Percentiles rank a stretch among this genome's conserved stretches.
Conservation (phyloP, 2,797 vertebrate species). For the Euthynnus affinis region DNA sequence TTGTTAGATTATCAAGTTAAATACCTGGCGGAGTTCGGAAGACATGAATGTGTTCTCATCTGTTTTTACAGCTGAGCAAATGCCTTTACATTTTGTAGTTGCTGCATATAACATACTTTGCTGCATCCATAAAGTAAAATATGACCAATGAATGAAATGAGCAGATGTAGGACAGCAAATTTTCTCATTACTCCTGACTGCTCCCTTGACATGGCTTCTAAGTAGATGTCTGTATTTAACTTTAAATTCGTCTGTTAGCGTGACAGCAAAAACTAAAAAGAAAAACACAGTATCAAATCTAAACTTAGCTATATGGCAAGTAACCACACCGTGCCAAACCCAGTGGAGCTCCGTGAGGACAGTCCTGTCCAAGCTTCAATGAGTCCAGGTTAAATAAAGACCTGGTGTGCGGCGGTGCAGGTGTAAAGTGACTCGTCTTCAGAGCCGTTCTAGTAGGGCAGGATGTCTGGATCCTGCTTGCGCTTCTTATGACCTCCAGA, state of each 20-base stretch:
- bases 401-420: not conserved
- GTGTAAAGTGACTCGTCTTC: not conserved
- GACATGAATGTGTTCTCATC: constrained; percentile 31
- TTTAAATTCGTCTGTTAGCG: not conserved
- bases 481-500: constrained; percentile 71
- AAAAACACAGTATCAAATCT: not conserved
- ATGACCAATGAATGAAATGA: not conserved
- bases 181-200: not conserved
- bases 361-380: not conserved
- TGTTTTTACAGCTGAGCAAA: not conserved
- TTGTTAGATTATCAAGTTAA: constrained; percentile 39
- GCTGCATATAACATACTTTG: not conserved
- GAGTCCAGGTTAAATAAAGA: not conserved
- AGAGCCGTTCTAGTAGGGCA: constrained; percentile 66
- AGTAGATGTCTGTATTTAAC: not conserved
- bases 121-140: not conserved
- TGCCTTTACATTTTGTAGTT: not conserved
- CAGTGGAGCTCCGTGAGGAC: not conserved
- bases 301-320: not conserved
- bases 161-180: constrained; percentile 7
- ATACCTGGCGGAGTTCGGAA: constrained; percentile 18
- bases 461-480: constrained; percentile 83
- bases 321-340: not conserved
- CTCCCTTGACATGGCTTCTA: not conserved
- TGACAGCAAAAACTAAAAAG: not conserved